phyloP scores from a whole-genome alignment of 2,888 invertebrate genomes.

The Acleris emargana region DNA sequence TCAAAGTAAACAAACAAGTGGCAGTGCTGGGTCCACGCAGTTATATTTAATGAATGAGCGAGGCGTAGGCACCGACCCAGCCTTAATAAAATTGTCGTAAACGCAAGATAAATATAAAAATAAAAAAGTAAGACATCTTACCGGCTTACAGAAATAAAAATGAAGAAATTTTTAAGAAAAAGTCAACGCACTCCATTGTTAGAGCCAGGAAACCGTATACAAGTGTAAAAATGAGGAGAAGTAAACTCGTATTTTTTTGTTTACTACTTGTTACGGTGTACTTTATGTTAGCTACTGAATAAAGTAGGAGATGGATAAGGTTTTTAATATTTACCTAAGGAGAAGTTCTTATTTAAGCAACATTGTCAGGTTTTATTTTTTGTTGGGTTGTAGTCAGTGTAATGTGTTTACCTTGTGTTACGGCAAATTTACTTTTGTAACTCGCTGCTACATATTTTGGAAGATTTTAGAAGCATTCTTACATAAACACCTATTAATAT shows the following conservation, averaged over 20 bases:
- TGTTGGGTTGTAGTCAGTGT: constrained; percentile 20
- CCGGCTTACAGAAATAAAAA: constrained; percentile 50
- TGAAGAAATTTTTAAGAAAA: constrained; percentile 47
- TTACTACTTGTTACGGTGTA: constrained; percentile 41
- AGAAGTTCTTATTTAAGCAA: constrained; percentile 39
- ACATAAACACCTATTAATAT: neutral
- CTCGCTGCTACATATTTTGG: neutral
- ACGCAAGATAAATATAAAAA: constrained; percentile 64
- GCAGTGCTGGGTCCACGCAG: constrained; percentile 47
- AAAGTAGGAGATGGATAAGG: constrained; percentile 43
- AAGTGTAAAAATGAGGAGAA: constrained; percentile 49
- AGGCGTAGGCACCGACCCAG: constrained; percentile 60
- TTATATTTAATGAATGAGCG: constrained; percentile 70
- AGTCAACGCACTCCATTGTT: constrained; percentile 63
- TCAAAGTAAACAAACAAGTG: constrained; percentile 36
- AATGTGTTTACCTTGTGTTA: constrained; percentile 20
- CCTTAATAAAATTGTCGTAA: constrained; percentile 79
- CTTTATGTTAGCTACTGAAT: constrained; percentile 43
- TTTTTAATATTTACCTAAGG: constrained; percentile 40
- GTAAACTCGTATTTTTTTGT: constrained; percentile 42
- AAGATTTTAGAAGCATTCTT: neutral
- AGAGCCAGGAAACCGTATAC: constrained; percentile 45
- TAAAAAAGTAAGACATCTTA: constrained; percentile 49
- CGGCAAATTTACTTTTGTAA: constrained; percentile 6
- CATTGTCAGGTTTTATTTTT: constrained; percentile 28